Conservation (phyloP, 2,113 vertebrate species). For the Catharus bicknelli region DNA sequence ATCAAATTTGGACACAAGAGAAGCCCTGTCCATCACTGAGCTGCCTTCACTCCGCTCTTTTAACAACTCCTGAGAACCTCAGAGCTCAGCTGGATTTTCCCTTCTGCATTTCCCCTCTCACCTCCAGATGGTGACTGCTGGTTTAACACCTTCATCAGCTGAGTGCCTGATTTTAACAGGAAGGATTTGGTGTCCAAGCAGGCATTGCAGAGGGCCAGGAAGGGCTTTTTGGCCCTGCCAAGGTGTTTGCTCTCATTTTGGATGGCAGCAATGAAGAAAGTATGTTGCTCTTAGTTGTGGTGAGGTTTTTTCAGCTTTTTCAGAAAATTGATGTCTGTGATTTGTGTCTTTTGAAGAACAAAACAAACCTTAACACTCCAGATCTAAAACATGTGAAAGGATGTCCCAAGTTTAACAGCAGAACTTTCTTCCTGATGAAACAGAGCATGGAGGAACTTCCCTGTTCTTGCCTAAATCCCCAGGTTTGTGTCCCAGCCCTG, state of each 20-base stretch:
- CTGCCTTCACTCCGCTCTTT: background rate
- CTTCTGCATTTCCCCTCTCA: background rate
- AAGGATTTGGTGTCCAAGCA: background rate
- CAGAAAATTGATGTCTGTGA: background rate
- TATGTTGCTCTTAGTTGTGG: background rate
- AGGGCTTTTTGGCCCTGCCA: background rate
- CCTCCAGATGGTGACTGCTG: background rate
- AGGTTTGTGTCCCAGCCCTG: background rate
- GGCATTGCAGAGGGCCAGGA: background rate
- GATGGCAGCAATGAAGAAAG: background rate
- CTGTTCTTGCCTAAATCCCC: background rate
- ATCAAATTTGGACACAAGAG: background rate
- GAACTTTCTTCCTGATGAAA: background rate
- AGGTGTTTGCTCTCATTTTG: background rate
- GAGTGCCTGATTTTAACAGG: background rate
- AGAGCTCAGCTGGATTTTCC: background rate
- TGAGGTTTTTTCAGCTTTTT: background rate
- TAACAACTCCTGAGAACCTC: background rate
- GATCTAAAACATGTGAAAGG: background rate
- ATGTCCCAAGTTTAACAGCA: background rate
- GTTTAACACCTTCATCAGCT: background rate
- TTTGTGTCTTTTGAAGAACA: background rate
- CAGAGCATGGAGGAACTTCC: background rate
- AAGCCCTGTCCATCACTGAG: background rate
- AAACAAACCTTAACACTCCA: fast-evolving